Percentiles rank a stretch among this genome's conserved stretches.
These are phyloP conservation scores for Pogonomyrmex californicus DNA, from an alignment of 1,140 invertebrate genomes.

Conservation along the genomic window DNA sequence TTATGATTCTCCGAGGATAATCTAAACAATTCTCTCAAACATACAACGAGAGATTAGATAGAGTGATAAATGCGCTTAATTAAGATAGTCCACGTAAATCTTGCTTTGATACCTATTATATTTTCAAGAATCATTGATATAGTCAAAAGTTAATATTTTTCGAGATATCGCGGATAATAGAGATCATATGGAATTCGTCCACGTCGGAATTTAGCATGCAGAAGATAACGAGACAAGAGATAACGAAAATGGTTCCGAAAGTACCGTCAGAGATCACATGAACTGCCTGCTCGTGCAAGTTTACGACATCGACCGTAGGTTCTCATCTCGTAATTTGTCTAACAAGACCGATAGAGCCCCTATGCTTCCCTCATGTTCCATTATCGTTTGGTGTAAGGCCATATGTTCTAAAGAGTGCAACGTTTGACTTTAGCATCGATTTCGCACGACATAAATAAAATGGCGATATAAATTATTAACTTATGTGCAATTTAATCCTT, in stretches of 20 bases:
- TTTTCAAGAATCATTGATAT: conserved; percentile 40
- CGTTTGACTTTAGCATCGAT: background rate
- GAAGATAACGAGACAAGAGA: conserved; percentile 53
- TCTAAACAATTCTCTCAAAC: conserved; percentile 1
- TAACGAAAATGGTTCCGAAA: conserved; percentile 54
- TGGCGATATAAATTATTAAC: background rate
- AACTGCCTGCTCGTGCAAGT: conserved; percentile 35
- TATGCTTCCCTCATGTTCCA: conserved; percentile 59
- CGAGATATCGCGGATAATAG: conserved; percentile 15
- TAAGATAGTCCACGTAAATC: conserved; percentile 15
- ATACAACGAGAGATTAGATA: conserved; percentile 17
- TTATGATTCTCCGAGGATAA: background rate
- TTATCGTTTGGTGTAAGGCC: conserved; percentile 45
- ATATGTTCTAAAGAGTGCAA: background rate
- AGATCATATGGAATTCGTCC: conserved; percentile 27
- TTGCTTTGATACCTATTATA: conserved; percentile 18
- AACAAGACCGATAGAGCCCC: conserved; percentile 68
- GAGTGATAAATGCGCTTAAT: conserved; percentile 21
- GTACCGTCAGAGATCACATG: conserved; percentile 53
- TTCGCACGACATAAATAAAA: background rate
- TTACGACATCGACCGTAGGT: conserved; percentile 63
- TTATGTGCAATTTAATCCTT: background rate
- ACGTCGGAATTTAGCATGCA: conserved; percentile 29
- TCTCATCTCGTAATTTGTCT: conserved; percentile 63
- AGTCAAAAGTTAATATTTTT: conserved; percentile 33